Conservation (phyloP, 2,888 invertebrate genomes). For the Agonopterix arenella region DNA sequence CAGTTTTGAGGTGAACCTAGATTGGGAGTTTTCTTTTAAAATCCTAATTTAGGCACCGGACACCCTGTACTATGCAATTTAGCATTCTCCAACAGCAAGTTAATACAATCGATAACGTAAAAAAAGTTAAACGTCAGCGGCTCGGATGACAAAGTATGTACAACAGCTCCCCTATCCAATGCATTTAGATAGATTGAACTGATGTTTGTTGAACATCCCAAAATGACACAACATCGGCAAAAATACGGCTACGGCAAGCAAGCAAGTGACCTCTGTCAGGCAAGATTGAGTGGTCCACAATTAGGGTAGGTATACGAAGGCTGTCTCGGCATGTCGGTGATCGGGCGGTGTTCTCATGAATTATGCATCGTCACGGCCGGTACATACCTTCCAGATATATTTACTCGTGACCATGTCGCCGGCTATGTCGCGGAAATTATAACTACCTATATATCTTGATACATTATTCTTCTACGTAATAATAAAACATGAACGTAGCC, state of each 20-base stretch:
- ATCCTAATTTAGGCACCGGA: no score
- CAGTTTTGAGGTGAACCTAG: no score
- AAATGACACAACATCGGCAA: not conserved
- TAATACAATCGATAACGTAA: no score
- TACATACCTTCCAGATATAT: constrained; percentile 39
- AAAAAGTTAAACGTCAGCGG: not conserved
- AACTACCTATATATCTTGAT: not conserved
- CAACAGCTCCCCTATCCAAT: not conserved
- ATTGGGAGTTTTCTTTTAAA: no score
- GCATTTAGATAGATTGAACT: not conserved
- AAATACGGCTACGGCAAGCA: not conserved
- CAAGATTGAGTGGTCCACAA: constrained; percentile 43
- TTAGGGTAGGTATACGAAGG: constrained; percentile 33
- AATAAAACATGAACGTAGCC: no score
- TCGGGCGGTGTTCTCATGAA: constrained; percentile 47
- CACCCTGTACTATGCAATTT: no score
- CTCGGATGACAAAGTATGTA: not conserved
- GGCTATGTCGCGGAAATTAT: constrained; percentile 38
- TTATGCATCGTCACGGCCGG: constrained; percentile 46
- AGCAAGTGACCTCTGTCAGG: constrained; percentile 4
- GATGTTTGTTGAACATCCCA: not conserved
- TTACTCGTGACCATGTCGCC: constrained; percentile 43
- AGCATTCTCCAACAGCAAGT: no score
- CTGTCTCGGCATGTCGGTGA: constrained; percentile 34
- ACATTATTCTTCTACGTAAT: no score